A percentile compares a stretch with the other conserved stretches of the same genome.
Conservation (phyloP, 2,888 invertebrate genomes). For the Thereva unica region DNA sequence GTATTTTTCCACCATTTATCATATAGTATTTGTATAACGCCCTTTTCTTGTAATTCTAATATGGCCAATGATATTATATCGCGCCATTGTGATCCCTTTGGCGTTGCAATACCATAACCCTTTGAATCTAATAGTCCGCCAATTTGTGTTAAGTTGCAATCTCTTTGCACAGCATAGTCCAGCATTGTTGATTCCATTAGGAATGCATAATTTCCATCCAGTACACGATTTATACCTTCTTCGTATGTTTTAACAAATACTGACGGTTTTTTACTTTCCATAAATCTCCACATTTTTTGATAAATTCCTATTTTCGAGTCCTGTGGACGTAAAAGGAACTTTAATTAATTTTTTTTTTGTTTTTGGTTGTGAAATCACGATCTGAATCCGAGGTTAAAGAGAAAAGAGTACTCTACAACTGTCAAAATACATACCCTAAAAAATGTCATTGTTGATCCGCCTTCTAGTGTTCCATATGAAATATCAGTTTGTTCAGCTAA, state of each 20-base stretch:
- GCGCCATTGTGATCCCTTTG: conserved; percentile 95
- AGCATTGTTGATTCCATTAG: conserved; percentile 98
- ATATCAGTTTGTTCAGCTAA: conserved; percentile 92
- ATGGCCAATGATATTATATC: conserved; percentile 95
- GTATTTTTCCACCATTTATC: conserved; percentile 99
- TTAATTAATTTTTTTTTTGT: neutral
- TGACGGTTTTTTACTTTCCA: conserved; percentile 78
- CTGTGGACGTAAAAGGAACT: conserved; percentile 55
- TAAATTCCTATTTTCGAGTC: conserved; percentile 89
- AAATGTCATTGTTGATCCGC: conserved; percentile 97
- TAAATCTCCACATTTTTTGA: conserved; percentile 94
- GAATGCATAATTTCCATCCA: conserved; percentile 92
- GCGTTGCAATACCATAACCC: conserved; percentile 94
- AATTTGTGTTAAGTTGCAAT: conserved; percentile 97
- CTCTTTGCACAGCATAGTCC: conserved; percentile 92
- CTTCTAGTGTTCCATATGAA: conserved; percentile 89
- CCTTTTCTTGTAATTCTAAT: conserved; percentile 92
- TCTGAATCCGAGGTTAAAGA: neutral
- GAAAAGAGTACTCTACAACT: too few species aligned
- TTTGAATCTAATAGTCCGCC: conserved; percentile 69
- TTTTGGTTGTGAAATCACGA: too few species aligned
- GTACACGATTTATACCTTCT: conserved; percentile 85
- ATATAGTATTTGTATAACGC: conserved; percentile 88
- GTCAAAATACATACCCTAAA: conserved; percentile 73
- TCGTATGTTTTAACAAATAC: conserved; percentile 89